phyloP scores from a whole-genome alignment of 2,888 invertebrate species.

The Neria commutata region DNA sequence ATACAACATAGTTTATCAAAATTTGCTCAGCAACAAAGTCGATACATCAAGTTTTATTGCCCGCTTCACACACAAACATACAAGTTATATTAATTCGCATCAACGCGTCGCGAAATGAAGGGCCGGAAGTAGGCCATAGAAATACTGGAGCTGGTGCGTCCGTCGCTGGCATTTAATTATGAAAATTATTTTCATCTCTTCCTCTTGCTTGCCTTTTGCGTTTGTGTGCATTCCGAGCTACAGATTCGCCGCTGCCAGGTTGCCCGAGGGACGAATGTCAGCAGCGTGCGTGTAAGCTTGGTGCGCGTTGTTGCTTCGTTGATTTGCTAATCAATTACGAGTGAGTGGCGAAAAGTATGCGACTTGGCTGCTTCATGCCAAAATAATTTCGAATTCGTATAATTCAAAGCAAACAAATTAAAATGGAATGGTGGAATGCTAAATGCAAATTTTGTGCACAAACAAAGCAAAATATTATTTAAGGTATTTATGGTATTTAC shows the following conservation, averaged over 20 bases:
- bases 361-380: too few species aligned
- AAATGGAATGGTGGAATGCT: too few species aligned
- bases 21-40: background rate
- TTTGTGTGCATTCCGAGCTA: too few species aligned
- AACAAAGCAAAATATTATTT: too few species aligned
- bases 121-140: background rate
- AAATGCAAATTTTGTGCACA: too few species aligned
- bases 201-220: background rate
- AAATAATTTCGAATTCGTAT: too few species aligned
- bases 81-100: background rate
- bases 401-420: too few species aligned
- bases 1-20: background rate
- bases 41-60: conserved; percentile 10
- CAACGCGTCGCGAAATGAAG: background rate
- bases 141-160: background rate
- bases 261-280: too few species aligned
- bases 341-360: too few species aligned
- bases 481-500: too few species aligned
- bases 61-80: background rate
- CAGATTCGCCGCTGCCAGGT: too few species aligned
- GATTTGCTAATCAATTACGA: background rate
- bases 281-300: background rate
- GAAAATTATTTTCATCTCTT: background rate
- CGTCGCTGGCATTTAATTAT: background rate
- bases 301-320: conserved; percentile 2